Conservation (phyloP, 2,113 vertebrate species). For the Protomyctophum bolini region DNA sequence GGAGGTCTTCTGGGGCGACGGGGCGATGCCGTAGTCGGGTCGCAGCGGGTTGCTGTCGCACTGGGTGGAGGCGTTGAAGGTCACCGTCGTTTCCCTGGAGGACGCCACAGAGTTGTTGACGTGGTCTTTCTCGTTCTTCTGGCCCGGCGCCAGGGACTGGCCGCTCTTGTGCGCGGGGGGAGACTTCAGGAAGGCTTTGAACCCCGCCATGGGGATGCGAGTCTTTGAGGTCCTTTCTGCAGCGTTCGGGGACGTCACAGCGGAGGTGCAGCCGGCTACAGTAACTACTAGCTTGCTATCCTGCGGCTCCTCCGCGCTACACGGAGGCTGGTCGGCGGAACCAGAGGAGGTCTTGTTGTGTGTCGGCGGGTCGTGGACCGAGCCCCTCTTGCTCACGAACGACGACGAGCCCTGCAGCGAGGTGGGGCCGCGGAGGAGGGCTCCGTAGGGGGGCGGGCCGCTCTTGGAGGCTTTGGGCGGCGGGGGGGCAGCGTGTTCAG, state of each 20-base stretch:
- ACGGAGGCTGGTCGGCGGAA: conserved; percentile 62
- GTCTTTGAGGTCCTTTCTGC: conserved; percentile 82
- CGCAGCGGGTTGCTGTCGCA: conserved; percentile 38
- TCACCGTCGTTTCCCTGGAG: conserved; percentile 80
- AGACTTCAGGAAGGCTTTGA: conserved; percentile 86
- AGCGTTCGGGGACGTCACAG: conserved; percentile 56
- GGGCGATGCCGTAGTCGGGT: conserved; percentile 36
- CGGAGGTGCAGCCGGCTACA: conserved; percentile 46
- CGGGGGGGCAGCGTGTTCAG: conserved; percentile 60
- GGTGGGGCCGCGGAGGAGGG: conserved; percentile 69
- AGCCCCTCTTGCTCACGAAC: conserved; percentile 69
- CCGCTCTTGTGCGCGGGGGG: conserved; percentile 83
- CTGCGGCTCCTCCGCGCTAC: conserved; percentile 71
- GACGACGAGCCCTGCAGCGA: conserved; percentile 63
- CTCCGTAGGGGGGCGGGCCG: conserved; percentile 68
- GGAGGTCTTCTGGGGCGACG: conserved; percentile 41
- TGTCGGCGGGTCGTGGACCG: conserved; percentile 62
- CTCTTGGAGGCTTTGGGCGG: conserved; percentile 71
- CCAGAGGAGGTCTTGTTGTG: conserved; percentile 71
- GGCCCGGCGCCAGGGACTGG: conserved; percentile 80
- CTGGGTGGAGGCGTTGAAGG: conserved; percentile 58
- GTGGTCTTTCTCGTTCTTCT: conserved; percentile 90
- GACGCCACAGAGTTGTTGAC: conserved; percentile 89
- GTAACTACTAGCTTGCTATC: conserved; percentile 66
- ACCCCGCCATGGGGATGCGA: conserved; percentile 83